Percentiles rank a stretch among this genome's conserved stretches.
Evolutionary conservation across 2,797 vertebrate genomes (phyloP).

Genomic region (Prunella strophiata): DNA sequence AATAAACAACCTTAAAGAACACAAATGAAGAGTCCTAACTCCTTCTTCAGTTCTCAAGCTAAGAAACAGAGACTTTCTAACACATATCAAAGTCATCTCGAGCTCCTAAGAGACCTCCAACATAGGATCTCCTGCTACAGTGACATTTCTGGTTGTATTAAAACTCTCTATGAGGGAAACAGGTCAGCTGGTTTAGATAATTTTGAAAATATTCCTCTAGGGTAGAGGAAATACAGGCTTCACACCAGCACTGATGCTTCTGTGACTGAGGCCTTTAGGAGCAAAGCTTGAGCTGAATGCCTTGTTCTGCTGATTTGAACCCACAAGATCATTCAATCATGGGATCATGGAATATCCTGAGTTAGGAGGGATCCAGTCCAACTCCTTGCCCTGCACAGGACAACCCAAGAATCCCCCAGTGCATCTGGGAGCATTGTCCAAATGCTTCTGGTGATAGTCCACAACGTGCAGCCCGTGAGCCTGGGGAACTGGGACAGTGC

Average conservation of each 20-base stretch:
- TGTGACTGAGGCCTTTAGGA: background rate
- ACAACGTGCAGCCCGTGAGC: rapidly evolving
- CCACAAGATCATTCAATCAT: background rate
- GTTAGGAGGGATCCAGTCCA: background rate
- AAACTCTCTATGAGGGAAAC: background rate
- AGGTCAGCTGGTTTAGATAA: background rate
- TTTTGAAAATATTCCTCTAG: background rate
- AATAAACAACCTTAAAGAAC: no score
- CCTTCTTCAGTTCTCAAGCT: no score
- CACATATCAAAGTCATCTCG: no score
- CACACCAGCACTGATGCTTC: background rate
- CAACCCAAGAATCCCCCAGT: background rate
- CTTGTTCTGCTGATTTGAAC: background rate
- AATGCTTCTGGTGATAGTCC: background rate
- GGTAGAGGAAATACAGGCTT: background rate
- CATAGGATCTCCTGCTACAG: background rate
- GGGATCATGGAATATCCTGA: background rate
- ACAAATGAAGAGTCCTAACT: no score
- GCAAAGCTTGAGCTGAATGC: background rate
- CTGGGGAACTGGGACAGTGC: background rate
- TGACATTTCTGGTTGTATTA: background rate
- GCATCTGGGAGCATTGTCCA: background rate
- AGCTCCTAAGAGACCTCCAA: no score
- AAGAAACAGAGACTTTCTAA: no score
- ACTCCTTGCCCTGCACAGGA: background rate